phyloP scores from a whole-genome alignment of 2,888 invertebrate genomes.

The Torymus tubicola region DNA sequence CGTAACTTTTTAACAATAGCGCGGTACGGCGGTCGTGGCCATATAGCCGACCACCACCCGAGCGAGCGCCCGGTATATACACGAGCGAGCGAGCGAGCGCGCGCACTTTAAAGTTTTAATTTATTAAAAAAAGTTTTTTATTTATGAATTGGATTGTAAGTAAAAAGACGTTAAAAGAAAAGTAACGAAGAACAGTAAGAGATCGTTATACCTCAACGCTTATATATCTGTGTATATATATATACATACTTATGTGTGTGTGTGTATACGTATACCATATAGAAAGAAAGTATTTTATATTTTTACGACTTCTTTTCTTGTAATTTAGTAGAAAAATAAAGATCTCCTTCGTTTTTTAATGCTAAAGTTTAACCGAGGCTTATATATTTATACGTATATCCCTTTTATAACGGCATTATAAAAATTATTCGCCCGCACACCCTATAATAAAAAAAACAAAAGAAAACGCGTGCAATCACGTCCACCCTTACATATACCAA shows the following conservation, averaged over 20 bases:
- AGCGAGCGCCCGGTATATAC: neutral
- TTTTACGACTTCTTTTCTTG: conserved; percentile 54
- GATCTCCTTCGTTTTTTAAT: conserved; percentile 12
- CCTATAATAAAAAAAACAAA: too few species aligned
- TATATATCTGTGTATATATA: too few species aligned
- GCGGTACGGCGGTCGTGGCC: too few species aligned
- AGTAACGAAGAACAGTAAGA: conserved; percentile 38
- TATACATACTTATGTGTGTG: neutral
- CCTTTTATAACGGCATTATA: conserved; percentile 18
- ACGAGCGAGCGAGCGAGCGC: neutral
- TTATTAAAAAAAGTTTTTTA: conserved; percentile 52
- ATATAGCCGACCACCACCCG: too few species aligned
- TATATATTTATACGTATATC: conserved; percentile 23
- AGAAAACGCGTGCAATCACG: too few species aligned
- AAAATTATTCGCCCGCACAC: neutral
- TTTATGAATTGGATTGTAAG: conserved; percentile 56
- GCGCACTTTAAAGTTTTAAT: conserved; percentile 43
- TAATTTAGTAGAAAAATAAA: conserved; percentile 47
- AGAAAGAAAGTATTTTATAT: too few species aligned
- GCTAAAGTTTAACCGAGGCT: conserved; percentile 30
- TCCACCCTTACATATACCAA: too few species aligned
- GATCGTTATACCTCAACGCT: conserved; percentile 31
- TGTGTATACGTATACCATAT: conserved; percentile 33
- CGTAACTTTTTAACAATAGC: too few species aligned
- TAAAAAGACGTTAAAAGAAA: conserved; percentile 55